Conservation (phyloP, 2,113 vertebrate species). For the Sapayoa aenigma region DNA sequence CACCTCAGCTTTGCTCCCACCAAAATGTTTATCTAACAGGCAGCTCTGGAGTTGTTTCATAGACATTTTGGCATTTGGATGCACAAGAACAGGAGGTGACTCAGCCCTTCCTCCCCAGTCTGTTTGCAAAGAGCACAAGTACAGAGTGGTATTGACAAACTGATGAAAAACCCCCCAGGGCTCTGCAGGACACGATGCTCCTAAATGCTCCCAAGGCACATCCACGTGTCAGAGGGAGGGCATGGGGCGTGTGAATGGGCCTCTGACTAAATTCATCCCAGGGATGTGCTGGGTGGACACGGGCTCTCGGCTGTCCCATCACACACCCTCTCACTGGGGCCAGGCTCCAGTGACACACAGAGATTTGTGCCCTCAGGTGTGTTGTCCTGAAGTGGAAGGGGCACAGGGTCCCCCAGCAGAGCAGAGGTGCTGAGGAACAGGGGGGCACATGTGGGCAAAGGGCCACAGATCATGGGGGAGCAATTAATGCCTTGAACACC, state of each 20-base stretch:
- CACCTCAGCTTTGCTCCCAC: neutral
- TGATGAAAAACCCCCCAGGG: neutral
- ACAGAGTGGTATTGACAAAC: accelerated
- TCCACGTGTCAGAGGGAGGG: neutral
- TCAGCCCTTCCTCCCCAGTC: neutral
- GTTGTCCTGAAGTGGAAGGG: neutral
- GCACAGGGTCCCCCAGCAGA: neutral
- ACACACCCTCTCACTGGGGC: accelerated
- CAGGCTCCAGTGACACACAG: neutral
- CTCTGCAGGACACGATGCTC: neutral
- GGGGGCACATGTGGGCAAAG: neutral
- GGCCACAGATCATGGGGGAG: neutral
- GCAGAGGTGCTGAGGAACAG: neutral
- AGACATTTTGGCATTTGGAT: neutral
- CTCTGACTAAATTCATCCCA: neutral
- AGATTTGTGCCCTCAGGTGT: neutral
- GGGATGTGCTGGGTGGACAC: neutral
- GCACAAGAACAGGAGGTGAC: neutral
- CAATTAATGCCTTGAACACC: neutral
- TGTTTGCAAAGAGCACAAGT: neutral
- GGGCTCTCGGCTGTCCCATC: neutral
- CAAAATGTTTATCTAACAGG: neutral
- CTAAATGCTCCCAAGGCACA: neutral
- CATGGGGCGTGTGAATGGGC: neutral
- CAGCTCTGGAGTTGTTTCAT: neutral